Evolutionary conservation across 2,797 vertebrate genomes (phyloP).

Genomic region (Danio jaintianensis): DNA sequence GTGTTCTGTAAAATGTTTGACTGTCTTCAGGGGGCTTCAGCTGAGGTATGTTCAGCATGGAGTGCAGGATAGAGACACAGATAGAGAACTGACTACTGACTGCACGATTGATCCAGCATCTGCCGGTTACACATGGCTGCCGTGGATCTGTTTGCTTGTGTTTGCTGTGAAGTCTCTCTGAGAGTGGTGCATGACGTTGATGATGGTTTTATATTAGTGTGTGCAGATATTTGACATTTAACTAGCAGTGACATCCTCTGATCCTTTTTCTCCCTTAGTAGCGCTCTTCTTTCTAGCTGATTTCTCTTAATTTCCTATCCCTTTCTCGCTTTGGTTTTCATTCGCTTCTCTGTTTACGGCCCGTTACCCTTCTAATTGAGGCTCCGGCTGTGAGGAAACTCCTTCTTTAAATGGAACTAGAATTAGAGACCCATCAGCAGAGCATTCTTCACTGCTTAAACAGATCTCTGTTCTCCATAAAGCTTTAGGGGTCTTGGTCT

Average conservation of each 20-base stretch:
- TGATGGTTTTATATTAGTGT: constrained; percentile 4
- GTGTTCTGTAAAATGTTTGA: constrained; percentile 78
- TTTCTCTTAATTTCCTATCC: constrained; percentile 20
- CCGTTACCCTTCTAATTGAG: constrained; percentile 55
- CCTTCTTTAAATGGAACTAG: constrained; percentile 53
- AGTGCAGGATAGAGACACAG: constrained; percentile 49
- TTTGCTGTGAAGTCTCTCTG: constrained; percentile 23
- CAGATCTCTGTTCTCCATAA: constrained; percentile 41
- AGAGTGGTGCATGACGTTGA: constrained; percentile 1
- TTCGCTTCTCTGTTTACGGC: background rate
- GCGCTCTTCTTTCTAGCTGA: constrained; percentile 3
- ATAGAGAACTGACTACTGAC: constrained; percentile 28
- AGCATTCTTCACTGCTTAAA: constrained; percentile 54
- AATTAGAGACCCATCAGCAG: constrained; percentile 60
- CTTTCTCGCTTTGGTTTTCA: constrained; percentile 11
- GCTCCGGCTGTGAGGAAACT: constrained; percentile 50
- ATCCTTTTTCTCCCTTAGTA: background rate
- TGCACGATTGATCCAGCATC: constrained; percentile 30
- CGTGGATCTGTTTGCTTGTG: constrained; percentile 16
- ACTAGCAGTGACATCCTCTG: background rate
- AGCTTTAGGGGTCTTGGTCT: constrained; percentile 16
- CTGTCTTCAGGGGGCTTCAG: constrained; percentile 74
- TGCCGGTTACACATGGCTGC: constrained; percentile 3
- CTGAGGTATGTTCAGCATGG: constrained; percentile 71
- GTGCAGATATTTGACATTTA: background rate